phyloP scores from a whole-genome alignment of 2,888 invertebrate genomes.

The Tenthredo scrophulariae region DNA sequence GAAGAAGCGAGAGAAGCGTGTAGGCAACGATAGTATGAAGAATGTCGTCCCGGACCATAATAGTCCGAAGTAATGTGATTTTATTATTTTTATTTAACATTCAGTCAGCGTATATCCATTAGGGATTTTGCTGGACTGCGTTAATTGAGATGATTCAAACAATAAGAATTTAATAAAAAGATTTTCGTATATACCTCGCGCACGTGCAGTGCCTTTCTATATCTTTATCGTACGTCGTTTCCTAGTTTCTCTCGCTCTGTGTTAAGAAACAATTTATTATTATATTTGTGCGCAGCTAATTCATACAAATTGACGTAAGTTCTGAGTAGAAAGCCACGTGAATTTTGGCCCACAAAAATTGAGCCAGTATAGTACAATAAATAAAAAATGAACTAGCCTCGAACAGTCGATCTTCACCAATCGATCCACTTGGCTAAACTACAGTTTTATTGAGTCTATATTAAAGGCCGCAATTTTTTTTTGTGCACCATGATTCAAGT shows the following conservation, averaged over 20 bases:
- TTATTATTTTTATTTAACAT: slow-evolving; percentile 24
- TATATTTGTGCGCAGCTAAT: neutral
- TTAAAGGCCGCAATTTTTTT: slow-evolving; percentile 14
- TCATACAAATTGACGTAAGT: neutral
- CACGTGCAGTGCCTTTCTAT: slow-evolving; percentile 18
- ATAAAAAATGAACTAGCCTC: neutral
- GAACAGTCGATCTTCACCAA: slow-evolving; percentile 14
- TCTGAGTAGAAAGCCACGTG: neutral
- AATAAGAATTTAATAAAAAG: slow-evolving; percentile 30
- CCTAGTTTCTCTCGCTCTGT: neutral
- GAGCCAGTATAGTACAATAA: neutral
- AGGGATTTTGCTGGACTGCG: slow-evolving; percentile 16
- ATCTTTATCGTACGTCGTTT: neutral
- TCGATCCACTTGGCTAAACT: slow-evolving; percentile 38
- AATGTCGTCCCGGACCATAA: slow-evolving; percentile 37
- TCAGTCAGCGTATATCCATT: slow-evolving; percentile 31
- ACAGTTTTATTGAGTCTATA: slow-evolving; percentile 31
- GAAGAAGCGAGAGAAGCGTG: slow-evolving; percentile 7
- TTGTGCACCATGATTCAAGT: slow-evolving; percentile 24
- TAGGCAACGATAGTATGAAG: slow-evolving; percentile 29
- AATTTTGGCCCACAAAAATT: neutral
- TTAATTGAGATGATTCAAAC: slow-evolving; percentile 34
- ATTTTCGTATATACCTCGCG: neutral
- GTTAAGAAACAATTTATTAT: slow-evolving; percentile 11
- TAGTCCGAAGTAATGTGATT: slow-evolving; percentile 29